Conservation (phyloP, 2,797 vertebrate genomes). For the Pelobates cultripes region DNA sequence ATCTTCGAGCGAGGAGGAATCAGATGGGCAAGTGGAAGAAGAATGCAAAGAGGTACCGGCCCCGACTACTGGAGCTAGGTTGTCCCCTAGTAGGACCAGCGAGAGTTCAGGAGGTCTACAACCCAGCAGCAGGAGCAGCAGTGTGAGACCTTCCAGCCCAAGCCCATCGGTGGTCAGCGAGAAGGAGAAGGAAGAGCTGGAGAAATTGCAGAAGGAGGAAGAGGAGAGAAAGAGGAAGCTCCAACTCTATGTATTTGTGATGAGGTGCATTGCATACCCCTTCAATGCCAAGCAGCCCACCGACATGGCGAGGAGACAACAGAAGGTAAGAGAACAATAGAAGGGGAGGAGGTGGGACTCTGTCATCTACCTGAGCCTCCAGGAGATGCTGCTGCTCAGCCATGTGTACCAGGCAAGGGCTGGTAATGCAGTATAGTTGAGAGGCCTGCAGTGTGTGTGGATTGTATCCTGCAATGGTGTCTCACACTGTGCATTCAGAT, state of each 20-base stretch:
- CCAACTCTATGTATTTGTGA: conserved; percentile 97
- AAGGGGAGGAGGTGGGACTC: not conserved
- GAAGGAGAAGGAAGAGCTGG: conserved; percentile 95
- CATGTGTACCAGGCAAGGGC: not conserved
- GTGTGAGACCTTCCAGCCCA: conserved; percentile 86
- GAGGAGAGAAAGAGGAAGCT: conserved; percentile 94
- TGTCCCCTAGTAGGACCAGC: conserved; percentile 82
- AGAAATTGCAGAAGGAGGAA: conserved; percentile 92
- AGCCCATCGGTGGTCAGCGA: conserved; percentile 91
- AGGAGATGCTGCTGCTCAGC: not conserved
- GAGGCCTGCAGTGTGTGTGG: not conserved
- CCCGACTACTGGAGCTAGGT: conserved; percentile 78
- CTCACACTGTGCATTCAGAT: not conserved
- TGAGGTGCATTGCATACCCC: conserved; percentile 96
- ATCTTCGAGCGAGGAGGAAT: conserved; percentile 95
- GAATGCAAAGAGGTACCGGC: conserved; percentile 84
- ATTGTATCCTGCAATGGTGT: not conserved
- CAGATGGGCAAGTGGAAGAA: conserved; percentile 88
- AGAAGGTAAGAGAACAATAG: conserved; percentile 82
- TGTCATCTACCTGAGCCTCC: not conserved
- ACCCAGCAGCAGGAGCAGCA: conserved; percentile 81
- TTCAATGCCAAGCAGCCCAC: conserved; percentile 98
- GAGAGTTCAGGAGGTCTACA: conserved; percentile 84
- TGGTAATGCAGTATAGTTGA: not conserved
- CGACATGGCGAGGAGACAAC: conserved; percentile 96